phyloP scores from a whole-genome alignment of 2,888 invertebrate species.

The Terebella lapidaria region DNA sequence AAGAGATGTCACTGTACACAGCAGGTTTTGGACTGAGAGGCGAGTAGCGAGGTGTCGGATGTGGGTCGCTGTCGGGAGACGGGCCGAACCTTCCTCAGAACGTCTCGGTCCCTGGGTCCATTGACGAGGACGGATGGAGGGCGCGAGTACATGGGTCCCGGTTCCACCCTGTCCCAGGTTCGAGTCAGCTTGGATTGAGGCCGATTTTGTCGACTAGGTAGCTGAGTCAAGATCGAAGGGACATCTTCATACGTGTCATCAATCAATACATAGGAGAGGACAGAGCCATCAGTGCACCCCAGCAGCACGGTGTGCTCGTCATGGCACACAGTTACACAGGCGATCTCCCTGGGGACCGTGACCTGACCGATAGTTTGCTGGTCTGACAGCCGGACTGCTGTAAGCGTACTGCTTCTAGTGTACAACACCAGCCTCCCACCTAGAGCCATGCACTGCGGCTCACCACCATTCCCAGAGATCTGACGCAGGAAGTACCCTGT shows the following conservation, averaged over 20 bases:
- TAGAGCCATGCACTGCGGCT: conserved; percentile 34
- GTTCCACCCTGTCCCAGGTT: conserved; percentile 41
- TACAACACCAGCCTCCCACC: conserved; percentile 36
- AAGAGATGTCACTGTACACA: no score
- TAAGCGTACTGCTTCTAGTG: conserved; percentile 28
- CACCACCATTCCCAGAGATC: conserved; percentile 21
- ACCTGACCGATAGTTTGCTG: conserved; percentile 34
- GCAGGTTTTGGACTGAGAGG: no score
- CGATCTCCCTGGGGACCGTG: conserved; percentile 39
- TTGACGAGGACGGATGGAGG: conserved; percentile 34
- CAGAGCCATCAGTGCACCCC: conserved; percentile 45
- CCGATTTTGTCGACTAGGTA: conserved; percentile 11
- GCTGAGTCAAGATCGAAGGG: conserved; percentile 6
- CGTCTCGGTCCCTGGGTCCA: conserved; percentile 31
- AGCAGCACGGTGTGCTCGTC: conserved; percentile 45
- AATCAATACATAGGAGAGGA: conserved; percentile 42
- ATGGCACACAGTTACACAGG: conserved; percentile 28
- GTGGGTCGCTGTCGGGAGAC: background rate
- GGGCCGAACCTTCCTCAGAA: conserved; percentile 34
- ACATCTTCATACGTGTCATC: conserved; percentile 26
- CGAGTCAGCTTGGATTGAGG: conserved; percentile 13
- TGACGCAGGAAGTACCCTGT: conserved; percentile 30
- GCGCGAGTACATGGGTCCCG: conserved; percentile 31
- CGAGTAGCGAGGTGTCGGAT: no score
- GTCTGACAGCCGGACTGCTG: conserved; percentile 33